Percentiles rank a stretch among this genome's conserved stretches.
Conservation (phyloP, 2,113 vertebrate genomes). For the Tringa solitaria region DNA sequence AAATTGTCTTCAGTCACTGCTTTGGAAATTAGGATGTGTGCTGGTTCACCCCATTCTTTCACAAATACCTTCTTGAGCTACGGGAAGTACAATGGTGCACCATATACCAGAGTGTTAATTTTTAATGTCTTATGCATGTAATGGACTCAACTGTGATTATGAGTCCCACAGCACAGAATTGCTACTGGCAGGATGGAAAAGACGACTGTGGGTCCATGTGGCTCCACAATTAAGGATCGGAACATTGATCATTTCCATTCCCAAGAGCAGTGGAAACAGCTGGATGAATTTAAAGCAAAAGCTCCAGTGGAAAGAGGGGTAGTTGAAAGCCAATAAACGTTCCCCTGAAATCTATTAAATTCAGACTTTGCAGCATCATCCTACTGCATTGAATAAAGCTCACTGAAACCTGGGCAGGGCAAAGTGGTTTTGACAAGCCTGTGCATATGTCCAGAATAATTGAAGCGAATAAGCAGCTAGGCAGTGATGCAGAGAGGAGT, state of each 20-base stretch:
- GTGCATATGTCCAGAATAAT: neutral
- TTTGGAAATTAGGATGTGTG: conserved; percentile 10
- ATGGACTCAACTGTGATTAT: conserved; percentile 23
- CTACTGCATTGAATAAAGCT: conserved; percentile 8
- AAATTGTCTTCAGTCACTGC: neutral
- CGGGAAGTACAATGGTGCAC: neutral
- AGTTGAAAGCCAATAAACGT: neutral
- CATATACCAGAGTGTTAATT: conserved; percentile 14
- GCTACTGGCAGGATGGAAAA: neutral
- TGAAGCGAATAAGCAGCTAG: neutral
- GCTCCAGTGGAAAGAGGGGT: neutral
- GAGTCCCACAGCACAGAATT: neutral
- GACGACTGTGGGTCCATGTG: neutral
- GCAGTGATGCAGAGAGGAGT: conserved; percentile 8
- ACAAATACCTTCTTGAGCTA: neutral
- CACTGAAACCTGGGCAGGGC: conserved; percentile 27
- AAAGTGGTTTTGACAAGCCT: conserved; percentile 39
- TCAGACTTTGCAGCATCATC: conserved; percentile 50
- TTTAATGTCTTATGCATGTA: conserved; percentile 17
- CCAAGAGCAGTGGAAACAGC: neutral
- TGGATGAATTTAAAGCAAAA: neutral
- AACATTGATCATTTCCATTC: conserved; percentile 5
- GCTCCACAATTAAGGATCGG: neutral
- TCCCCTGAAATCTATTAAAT: conserved; percentile 3
- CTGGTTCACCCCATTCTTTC: neutral